Base-by-base conservation (phyloP, 1,140 invertebrate genomes). In the Bombus superbus region DNA sequence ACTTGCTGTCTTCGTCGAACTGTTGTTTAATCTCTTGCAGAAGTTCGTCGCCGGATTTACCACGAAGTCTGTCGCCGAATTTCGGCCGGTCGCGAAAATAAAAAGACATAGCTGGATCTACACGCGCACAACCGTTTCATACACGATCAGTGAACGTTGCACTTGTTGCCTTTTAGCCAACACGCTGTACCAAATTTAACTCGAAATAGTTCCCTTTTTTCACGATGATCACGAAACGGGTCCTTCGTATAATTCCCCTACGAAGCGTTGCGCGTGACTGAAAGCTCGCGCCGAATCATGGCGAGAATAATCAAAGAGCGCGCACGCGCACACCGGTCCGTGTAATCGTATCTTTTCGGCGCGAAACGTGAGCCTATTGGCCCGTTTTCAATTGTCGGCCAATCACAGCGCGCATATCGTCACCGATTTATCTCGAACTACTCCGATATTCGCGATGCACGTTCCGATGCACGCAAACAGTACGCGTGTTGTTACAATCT, bases 11-110 rank as follows among this genome's bases (percentile, higher is more conserved):
- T 18, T 95, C 92, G 77, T 94, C 93, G 68, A 95, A 93, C 47
- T 95, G 91, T 83, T 95, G 92, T 82, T 94, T 94, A n/a, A 95
- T 88, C 62, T 95, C 92, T 78, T 95, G 89, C 44, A 96, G 82
- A 73, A 95, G 87, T 83, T 95, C 95, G 83, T 95, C 94, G 6
- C 94, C 92, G 40, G 93, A 93, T 85, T 94, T 95, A 6, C 93
- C 94, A 2, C 94, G 91, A 38, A 94, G 83, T 59, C 92, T 93
- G 35, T 95, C 95, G 86, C 93, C 91, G 76, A 95, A 94, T 87
- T 89, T 94, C 75, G 94, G 94, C 82, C 93, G 94, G 42, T 95
- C 94, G 74, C 94, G 94, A 85, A 95, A 95, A 71, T 94, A 94
- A 86, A 91, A 95, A 82, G 95, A 95, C 95, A 95, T 95, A 69